phyloP scores from a whole-genome alignment of 2,797 vertebrate species.

The Coregonus suidteri region DNA sequence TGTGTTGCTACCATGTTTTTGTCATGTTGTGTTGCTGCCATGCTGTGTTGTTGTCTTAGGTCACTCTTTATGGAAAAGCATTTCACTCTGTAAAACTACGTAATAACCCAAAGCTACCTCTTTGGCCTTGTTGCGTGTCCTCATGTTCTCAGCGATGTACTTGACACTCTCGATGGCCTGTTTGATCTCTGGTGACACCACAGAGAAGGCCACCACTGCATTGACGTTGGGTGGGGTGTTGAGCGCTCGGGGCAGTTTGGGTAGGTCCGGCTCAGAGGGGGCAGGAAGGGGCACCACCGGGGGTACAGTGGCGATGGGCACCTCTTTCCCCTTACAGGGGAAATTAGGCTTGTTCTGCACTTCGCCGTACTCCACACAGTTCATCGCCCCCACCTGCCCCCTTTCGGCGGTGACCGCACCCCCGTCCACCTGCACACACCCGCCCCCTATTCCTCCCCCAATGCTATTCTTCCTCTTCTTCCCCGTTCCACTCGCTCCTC shows the following conservation, averaged over 20 bases:
- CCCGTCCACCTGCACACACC: conserved; percentile 48
- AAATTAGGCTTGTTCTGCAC: conserved; percentile 57
- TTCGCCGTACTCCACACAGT: conserved; percentile 72
- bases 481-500: conserved; percentile 36
- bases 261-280: conserved; percentile 57
- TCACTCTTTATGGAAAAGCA: background rate
- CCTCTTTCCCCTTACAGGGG: conserved; percentile 74
- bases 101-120: conserved; percentile 72
- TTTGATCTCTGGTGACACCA: conserved; percentile 83
- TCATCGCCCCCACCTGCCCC: conserved; percentile 55
- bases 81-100: conserved; percentile 74
- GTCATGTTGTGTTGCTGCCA: too few species aligned
- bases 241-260: conserved; percentile 61
- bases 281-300: conserved; percentile 53
- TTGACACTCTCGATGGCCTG: conserved; percentile 85
- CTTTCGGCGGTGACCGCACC: background rate
- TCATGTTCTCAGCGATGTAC: conserved; percentile 93
- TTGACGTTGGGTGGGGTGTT: conserved; percentile 74
- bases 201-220: conserved; percentile 68
- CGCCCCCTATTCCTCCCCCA: conserved; percentile 42
- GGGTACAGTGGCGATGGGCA: conserved; percentile 49
- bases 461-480: conserved; percentile 46
- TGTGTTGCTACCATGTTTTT: too few species aligned
- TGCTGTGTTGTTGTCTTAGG: too few species aligned
- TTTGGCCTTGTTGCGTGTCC: conserved; percentile 87